Conservation (phyloP, 2,888 invertebrate genomes). For the Tyria jacobaeae region DNA sequence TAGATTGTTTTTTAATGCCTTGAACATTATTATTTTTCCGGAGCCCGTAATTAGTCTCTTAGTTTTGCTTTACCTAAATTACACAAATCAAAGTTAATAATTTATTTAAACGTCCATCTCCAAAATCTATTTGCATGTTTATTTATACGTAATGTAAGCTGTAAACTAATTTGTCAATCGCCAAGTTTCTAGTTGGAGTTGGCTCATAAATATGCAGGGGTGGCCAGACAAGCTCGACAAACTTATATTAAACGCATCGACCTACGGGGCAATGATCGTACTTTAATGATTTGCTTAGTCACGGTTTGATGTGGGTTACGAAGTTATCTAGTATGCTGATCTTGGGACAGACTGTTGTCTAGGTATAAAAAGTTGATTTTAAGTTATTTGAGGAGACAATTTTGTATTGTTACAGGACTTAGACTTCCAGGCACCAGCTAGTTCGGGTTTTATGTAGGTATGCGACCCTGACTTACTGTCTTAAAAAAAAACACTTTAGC, state of each 20-base stretch:
- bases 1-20: too few species aligned
- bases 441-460: too few species aligned
- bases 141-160: conserved; percentile 40
- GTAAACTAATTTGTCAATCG: conserved; percentile 51
- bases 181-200: conserved; percentile 44
- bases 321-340: conserved; percentile 4
- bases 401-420: too few species aligned
- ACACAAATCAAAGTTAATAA: background rate
- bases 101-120: conserved; percentile 21
- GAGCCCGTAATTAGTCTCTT: background rate
- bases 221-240: conserved; percentile 50
- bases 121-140: conserved; percentile 41
- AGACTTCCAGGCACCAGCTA: too few species aligned
- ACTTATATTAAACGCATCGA: conserved; percentile 62
- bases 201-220: conserved; percentile 62
- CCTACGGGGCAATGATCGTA: conserved; percentile 42
- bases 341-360: background rate
- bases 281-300: conserved; percentile 32
- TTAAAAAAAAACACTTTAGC: too few species aligned
- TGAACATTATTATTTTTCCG: too few species aligned
- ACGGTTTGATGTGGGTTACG: conserved; percentile 6
- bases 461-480: too few species aligned
- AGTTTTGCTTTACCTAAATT: background rate
- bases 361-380: background rate
- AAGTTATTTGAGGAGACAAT: background rate